Evolutionary conservation across 2,888 invertebrate species (phyloP), one percentile per base, ranked within the genome.

Genomic region (Anaspis maculata): DNA sequence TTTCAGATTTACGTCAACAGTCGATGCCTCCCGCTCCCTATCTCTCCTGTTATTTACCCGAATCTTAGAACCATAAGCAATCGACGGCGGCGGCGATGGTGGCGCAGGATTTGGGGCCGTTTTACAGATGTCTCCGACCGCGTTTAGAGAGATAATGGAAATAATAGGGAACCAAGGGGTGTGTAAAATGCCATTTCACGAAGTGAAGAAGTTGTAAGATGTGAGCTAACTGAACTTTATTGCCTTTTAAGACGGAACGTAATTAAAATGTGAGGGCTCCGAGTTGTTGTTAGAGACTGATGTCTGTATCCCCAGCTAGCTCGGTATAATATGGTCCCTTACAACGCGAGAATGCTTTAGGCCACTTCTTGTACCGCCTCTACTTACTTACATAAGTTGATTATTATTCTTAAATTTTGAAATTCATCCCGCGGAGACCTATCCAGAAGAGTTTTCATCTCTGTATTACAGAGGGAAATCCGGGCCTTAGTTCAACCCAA

Each of bases 171-270:
- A 34, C 39, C 37, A 39, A 38, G 44, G 46, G 45, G 45, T 44
- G 46, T 45, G 44, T 46, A 44, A 46, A 54, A 48, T 45, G 40
- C 41, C 49, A 44, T 46, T 55, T 54, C 50, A 51, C 49, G 51
- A 43, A 51, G 52, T 54, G 52, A 46, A 51, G 50, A 53, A 57
- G 54, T 54, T 57, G 52, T 53, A 51, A 54, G 54, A 52, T 55
- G 51, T 48, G 48, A 51, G 48, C 54, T 54, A 57, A 57, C 51
- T 52, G 47, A 49, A 55, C 53, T 57, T 59, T 57, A 57, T 57
- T 57, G 56, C 57, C 57, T 54, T 57, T 57, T 54, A 56, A 54
- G 51, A 46, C 49, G 45, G 49, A 50, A 49, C 50, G 53, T 55
- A 57, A 58, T 58, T 57, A 57, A 57, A 57, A 57, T 54, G 49